Conservation (phyloP, 2,888 invertebrate species). For the Drosophila affinis region DNA sequence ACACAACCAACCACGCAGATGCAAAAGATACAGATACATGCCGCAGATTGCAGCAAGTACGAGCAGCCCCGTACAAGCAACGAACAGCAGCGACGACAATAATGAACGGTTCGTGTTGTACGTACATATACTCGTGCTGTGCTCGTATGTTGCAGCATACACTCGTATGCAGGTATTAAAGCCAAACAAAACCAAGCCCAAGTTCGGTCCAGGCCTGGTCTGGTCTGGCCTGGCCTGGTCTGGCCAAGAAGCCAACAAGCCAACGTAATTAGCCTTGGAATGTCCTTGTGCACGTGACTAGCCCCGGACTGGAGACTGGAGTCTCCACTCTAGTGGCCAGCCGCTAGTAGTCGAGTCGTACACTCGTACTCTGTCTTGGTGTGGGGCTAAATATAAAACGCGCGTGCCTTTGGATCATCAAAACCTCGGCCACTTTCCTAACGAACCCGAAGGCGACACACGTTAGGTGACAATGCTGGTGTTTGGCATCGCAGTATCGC, state of each 20-base stretch:
- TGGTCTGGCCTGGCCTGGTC: conserved; percentile 8
- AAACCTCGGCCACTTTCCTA: conserved; percentile 75
- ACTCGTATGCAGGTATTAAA: conserved; percentile 47
- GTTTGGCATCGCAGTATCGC: conserved; percentile 31
- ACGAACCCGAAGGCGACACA: conserved; percentile 51
- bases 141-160: conserved; percentile 18
- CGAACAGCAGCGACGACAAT: conserved; percentile 58
- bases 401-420: conserved; percentile 75
- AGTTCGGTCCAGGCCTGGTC: background rate
- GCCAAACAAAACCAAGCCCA: conserved; percentile 41
- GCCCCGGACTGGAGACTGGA: conserved; percentile 49
- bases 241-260: conserved; percentile 50
- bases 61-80: conserved; percentile 18
- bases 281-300: conserved; percentile 79
- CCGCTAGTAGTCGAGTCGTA: conserved; percentile 2
- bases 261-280: conserved; percentile 78
- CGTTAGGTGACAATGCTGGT: conserved; percentile 38
- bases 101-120: conserved; percentile 53
- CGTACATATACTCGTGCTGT: background rate
- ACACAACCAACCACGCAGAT: conserved; percentile 70
- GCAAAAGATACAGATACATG: conserved; percentile 69
- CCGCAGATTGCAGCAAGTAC: conserved; percentile 57
- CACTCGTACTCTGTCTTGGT: conserved; percentile 10
- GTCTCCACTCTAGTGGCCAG: conserved; percentile 15
- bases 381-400: conserved; percentile 73